A percentile compares a stretch with the other conserved stretches of the same genome.
Evolutionary conservation across 2,888 invertebrate genomes (phyloP).

Genomic region (Drosophila mulleri): DNA sequence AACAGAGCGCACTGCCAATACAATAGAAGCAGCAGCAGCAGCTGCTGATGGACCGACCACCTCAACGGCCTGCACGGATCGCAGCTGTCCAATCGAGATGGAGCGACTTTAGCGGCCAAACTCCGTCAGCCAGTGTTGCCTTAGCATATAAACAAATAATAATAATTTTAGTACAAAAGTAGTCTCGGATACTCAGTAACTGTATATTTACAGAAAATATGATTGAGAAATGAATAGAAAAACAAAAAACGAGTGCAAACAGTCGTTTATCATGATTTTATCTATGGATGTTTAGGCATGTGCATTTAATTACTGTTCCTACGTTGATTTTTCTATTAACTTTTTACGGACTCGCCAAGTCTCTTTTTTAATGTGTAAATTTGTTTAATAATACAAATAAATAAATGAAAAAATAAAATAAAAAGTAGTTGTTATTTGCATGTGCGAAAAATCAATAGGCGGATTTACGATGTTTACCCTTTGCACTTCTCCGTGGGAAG

Average conservation of each 20-base stretch:
- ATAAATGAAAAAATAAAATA: not conserved
- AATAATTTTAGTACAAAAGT: slow-evolving; percentile 13
- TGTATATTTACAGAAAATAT: slow-evolving; percentile 22
- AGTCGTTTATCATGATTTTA: slow-evolving; percentile 10
- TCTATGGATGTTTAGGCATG: slow-evolving; percentile 46
- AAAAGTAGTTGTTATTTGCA: not conserved
- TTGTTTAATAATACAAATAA: slow-evolving; percentile 34
- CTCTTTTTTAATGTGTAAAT: slow-evolving; percentile 39
- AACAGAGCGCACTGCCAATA: slow-evolving; percentile 16
- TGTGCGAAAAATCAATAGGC: slow-evolving; percentile 59
- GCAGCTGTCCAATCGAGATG: slow-evolving; percentile 72
- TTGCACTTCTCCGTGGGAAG: not conserved
- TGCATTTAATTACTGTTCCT: slow-evolving; percentile 67
- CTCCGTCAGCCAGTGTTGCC: slow-evolving; percentile 27
- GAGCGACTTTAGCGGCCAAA: slow-evolving; percentile 59
- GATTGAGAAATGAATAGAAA: slow-evolving; percentile 18
- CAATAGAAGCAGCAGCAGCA: not conserved
- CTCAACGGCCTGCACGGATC: slow-evolving; percentile 38
- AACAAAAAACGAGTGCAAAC: not conserved
- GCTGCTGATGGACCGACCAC: slow-evolving; percentile 16
- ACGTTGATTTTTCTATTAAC: slow-evolving; percentile 30
- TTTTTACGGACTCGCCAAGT: slow-evolving; percentile 22
- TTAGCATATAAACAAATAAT: slow-evolving; percentile 1
- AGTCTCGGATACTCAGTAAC: slow-evolving; percentile 54
- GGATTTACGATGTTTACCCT: not conserved